Conservation (phyloP, 1,140 invertebrate species). For the Zaprionus gabonicus region DNA sequence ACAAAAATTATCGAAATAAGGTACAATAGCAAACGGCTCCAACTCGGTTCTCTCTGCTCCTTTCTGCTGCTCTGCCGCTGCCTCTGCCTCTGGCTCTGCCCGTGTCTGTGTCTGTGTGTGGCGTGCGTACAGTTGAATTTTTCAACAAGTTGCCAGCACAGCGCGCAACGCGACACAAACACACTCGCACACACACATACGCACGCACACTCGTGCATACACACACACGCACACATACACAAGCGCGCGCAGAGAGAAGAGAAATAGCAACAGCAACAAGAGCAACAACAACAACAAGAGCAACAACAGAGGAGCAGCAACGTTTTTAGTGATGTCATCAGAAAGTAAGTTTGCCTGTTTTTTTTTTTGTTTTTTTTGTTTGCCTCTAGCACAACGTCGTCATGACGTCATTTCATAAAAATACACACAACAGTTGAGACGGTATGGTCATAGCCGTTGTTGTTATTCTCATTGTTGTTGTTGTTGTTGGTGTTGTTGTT, state of each 20-base stretch:
- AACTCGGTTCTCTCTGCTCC: neutral
- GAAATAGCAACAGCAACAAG: conserved; percentile 65
- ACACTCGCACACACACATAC: conserved; percentile 19
- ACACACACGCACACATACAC: conserved; percentile 1
- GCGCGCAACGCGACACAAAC: conserved; percentile 52
- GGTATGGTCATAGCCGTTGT: conserved; percentile 37
- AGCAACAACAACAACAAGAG: conserved; percentile 43
- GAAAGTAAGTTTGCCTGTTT: conserved; percentile 69
- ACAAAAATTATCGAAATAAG: neutral
- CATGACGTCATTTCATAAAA: conserved; percentile 83
- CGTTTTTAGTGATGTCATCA: conserved; percentile 83
- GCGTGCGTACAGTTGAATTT: conserved; percentile 58
- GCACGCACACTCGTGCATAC: conserved; percentile 4
- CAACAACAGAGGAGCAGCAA: conserved; percentile 49
- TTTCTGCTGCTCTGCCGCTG: neutral
- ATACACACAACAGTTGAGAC: conserved; percentile 66
- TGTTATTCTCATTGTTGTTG: conserved; percentile 42
- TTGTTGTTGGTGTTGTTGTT: conserved; percentile 16
- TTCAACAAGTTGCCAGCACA: conserved; percentile 61
- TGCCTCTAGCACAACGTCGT: conserved; percentile 57
- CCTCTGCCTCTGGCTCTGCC: neutral
- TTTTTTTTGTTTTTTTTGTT: conserved; percentile 38
- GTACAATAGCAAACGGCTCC: conserved; percentile 4
- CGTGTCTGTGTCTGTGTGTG: conserved; percentile 20
- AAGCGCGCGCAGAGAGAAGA: conserved; percentile 38